Evolutionary conservation across 1,140 invertebrate species (phyloP), one percentile per base, ranked within the genome.

Genomic region (Drosophila virilis): DNA sequence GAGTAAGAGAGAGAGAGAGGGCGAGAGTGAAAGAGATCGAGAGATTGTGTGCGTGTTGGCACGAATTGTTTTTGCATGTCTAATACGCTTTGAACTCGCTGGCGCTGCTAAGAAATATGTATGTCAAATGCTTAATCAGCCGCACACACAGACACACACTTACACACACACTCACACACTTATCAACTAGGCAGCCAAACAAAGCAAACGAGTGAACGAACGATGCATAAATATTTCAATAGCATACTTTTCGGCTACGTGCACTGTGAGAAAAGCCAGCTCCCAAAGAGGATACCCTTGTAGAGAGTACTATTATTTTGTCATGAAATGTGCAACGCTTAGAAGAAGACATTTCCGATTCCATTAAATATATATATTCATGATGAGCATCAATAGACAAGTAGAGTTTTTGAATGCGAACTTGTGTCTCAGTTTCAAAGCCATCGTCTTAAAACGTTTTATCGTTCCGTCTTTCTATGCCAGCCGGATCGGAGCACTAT

Each of bases 91-190:
- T 82, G 78, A 82, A 70, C 64, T 75, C 51, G 50, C 51, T 35
- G 38, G 42, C 62, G 80, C 80, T 81, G 66, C 70, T 61, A 78
- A 65, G 32, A 79, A 71, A 77, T 79, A 88, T 83, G 76, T 88
- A 86, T 88, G 83, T 88, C 83, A 83, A 79, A 86, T 86, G 83
- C 73, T 79, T 86, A 86, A 86, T 86, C 83, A 86, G 76, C 76
- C 68, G 79, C 83, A 79, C 79, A 55, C 48, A 85, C 72, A 62
- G 46, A 48, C 28, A 52, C 40, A 71, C 42, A 68, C 50, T 50
- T 13, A 42, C 58, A 55, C 43, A 35, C 22, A 22, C 17, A 61
- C 32, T 48, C 58, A 48, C 57, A 45, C 46, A 50, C 33, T n/a
- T n/a, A 50, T 28, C 40, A 48, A 57, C 40, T 8, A 58, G 54